Evolutionary conservation across 1,140 invertebrate genomes (phyloP).

Genomic region (Anastatus disparis): DNA sequence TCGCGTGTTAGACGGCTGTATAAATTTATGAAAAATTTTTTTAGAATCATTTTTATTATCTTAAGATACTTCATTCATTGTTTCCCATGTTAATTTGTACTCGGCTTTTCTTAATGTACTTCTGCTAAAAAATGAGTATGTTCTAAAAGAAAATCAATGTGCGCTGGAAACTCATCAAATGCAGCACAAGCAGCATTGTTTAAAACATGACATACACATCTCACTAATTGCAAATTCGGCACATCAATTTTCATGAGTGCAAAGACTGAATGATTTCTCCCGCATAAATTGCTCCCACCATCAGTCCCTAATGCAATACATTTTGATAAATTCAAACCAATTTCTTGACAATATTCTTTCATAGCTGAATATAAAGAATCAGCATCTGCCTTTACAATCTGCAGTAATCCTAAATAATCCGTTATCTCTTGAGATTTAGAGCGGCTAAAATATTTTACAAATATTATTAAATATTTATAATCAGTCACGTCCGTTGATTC

Average conservation of each 20-base stretch:
- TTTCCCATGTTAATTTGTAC: constrained; percentile 40
- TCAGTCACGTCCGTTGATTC: constrained; percentile 61
- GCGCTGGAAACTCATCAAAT: constrained; percentile 44
- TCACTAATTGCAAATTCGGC: constrained; percentile 41
- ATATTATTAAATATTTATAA: constrained; percentile 54
- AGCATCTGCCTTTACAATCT: constrained; percentile 36
- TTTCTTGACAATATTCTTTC: constrained; percentile 18
- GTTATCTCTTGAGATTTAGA: constrained; percentile 47
- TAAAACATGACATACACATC: constrained; percentile 46
- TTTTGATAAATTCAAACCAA: constrained; percentile 46
- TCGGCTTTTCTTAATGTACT: constrained; percentile 39
- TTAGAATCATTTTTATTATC: too few relatives aligned
- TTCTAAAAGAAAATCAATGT: constrained; percentile 43
- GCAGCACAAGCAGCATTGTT: constrained; percentile 45
- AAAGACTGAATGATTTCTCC: constrained; percentile 35
- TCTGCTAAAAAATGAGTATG: constrained; percentile 46
- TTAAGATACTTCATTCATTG: constrained; percentile 40
- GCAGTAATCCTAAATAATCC: constrained; percentile 47
- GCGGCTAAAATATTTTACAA: constrained; percentile 56
- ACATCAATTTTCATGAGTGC: constrained; percentile 39
- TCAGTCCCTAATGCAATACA: constrained; percentile 55
- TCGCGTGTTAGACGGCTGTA: constrained; percentile 54
- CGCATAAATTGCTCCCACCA: constrained; percentile 47
- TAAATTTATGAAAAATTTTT: constrained; percentile 53
- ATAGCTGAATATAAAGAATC: constrained; percentile 24